Evolutionary conservation across 2,888 invertebrate genomes (phyloP).

Genomic region (Macropis europaea): DNA sequence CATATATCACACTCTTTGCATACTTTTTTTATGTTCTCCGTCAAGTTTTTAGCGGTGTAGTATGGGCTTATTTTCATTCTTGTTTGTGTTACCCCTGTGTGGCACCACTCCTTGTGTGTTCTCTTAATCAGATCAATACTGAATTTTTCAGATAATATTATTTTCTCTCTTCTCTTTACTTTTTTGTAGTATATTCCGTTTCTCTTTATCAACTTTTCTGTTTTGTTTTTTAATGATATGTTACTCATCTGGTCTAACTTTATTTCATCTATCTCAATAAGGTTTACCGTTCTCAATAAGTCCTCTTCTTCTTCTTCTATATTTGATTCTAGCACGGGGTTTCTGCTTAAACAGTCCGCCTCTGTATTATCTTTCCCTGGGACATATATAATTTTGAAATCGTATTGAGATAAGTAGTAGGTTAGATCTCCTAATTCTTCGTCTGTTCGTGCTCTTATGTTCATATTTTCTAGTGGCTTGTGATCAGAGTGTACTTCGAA

Average conservation of each 20-base stretch:
- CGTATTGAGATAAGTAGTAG: slow-evolving; percentile 28
- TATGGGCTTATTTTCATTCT: not conserved
- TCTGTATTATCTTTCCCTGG: slow-evolving; percentile 53
- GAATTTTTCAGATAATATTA: slow-evolving; percentile 25
- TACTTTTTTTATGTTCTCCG: slow-evolving; percentile 4
- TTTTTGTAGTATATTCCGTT: slow-evolving; percentile 25
- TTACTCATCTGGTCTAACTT: slow-evolving; percentile 43
- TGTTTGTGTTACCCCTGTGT: slow-evolving; percentile 6
- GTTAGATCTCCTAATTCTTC: slow-evolving; percentile 58
- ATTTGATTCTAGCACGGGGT: slow-evolving; percentile 25
- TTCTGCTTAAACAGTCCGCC: slow-evolving; percentile 37
- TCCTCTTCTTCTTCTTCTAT: slow-evolving; percentile 44
- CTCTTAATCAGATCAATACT: slow-evolving; percentile 1
- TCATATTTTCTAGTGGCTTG: slow-evolving; percentile 38
- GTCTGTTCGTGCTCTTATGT: slow-evolving; percentile 59
- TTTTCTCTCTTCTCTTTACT: slow-evolving; percentile 16
- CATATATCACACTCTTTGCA: slow-evolving; percentile 6
- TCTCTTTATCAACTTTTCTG: slow-evolving; percentile 13
- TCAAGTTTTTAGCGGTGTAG: slow-evolving; percentile 9
- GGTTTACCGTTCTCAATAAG: slow-evolving; percentile 49
- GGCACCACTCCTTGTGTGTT: slow-evolving; percentile 4
- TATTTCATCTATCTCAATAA: slow-evolving; percentile 47
- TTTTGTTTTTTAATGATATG: slow-evolving; percentile 14
- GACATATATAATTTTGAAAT: slow-evolving; percentile 57
- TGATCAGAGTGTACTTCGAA: slow-evolving; percentile 25